Evolutionary conservation across 2,797 vertebrate genomes (phyloP).

Genomic region (Sebastiscus tertius): DNA sequence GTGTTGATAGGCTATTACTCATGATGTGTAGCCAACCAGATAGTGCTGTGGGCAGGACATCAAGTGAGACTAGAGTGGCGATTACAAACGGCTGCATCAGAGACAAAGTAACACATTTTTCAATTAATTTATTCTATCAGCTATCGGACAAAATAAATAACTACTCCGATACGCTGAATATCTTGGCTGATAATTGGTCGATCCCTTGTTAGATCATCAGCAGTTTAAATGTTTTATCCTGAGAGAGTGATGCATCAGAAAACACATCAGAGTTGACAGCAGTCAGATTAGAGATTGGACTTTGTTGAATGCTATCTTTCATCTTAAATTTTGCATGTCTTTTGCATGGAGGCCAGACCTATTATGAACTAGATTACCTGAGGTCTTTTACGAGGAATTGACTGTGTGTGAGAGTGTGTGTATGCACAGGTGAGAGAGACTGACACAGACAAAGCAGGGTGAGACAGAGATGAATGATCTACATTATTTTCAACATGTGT

Average conservation of each 20-base stretch:
- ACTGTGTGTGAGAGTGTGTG: not conserved
- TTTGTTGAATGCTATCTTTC: not conserved
- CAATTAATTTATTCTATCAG: not conserved
- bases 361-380: not conserved
- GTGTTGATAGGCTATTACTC: too few relatives aligned
- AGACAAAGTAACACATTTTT: not conserved
- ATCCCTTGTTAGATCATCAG: not conserved
- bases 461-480: not conserved
- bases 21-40: not conserved
- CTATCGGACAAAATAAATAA: too few relatives aligned
- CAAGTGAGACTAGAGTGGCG: not conserved
- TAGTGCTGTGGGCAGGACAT: not conserved
- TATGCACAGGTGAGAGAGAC: not conserved
- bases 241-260: not conserved
- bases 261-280: not conserved
- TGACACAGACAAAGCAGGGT: not conserved
- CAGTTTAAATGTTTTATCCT: not conserved
- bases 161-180: too few relatives aligned
- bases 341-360: slow-evolving; percentile 33
- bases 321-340: slow-evolving; percentile 25
- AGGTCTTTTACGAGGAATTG: not conserved
- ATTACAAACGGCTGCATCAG: not conserved
- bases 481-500: not conserved
- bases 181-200: not conserved
- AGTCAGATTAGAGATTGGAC: not conserved